Percentiles rank a stretch among this genome's conserved stretches.
Evolutionary conservation across 2,113 vertebrate genomes (phyloP).

Genomic region (Paralichthys olivaceus): DNA sequence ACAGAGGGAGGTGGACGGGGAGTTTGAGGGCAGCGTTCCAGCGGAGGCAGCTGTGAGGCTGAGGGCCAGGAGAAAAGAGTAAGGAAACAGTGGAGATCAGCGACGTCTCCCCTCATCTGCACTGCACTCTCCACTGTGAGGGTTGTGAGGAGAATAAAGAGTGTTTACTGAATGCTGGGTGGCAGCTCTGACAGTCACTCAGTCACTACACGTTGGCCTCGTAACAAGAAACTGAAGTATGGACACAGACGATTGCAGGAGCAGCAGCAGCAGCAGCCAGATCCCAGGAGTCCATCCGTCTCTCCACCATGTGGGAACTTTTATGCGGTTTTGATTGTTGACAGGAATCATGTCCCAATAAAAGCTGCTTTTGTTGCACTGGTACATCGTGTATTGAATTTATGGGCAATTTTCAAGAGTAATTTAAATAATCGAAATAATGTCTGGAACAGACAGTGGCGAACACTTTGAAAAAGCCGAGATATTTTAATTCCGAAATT

Average conservation of each 20-base stretch:
- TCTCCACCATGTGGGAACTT: slow-evolving; percentile 25
- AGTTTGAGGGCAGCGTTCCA: slow-evolving; percentile 15
- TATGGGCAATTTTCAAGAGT: slow-evolving; percentile 40
- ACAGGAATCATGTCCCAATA: slow-evolving; percentile 52
- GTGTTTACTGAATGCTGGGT: neutral
- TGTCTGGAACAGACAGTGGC: slow-evolving; percentile 36
- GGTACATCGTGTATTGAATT: slow-evolving; percentile 36
- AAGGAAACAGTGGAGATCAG: slow-evolving; percentile 43
- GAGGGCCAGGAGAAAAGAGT: slow-evolving; percentile 43
- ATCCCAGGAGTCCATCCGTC: slow-evolving; percentile 4
- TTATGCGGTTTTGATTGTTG: slow-evolving; percentile 45
- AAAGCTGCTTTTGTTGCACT: slow-evolving; percentile 54
- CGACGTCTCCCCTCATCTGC: slow-evolving; percentile 12
- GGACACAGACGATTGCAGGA: neutral
- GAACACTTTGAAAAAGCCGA: slow-evolving; percentile 30
- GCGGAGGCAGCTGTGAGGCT: slow-evolving; percentile 60
- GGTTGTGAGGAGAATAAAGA: no score
- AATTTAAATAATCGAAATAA: slow-evolving; percentile 53
- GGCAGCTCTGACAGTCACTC: slow-evolving; percentile 1
- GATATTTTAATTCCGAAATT: slow-evolving; percentile 46
- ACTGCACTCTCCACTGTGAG: neutral
- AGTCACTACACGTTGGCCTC: slow-evolving; percentile 5
- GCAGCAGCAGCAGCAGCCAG: slow-evolving; percentile 1
- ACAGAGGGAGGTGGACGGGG: neutral
- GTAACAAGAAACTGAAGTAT: neutral